Conservation (phyloP, 2,888 invertebrate species). For the Crepidodera aurea region DNA sequence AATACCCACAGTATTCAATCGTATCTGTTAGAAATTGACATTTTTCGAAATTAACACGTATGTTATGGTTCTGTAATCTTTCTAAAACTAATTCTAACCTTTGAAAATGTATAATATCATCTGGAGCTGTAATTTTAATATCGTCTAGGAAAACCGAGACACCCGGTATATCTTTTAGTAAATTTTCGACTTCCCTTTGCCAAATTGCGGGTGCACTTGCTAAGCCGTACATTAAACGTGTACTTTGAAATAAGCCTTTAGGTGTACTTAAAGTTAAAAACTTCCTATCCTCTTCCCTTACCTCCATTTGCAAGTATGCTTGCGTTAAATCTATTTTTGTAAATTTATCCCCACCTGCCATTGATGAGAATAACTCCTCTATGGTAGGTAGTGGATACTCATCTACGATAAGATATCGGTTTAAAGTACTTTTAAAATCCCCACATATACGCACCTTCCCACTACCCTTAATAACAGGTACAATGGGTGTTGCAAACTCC, state of each 20-base stretch:
- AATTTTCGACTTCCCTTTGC: slow-evolving; percentile 46
- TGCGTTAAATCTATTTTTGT: slow-evolving; percentile 47
- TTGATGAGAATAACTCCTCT: slow-evolving; percentile 34
- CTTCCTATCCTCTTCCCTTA: slow-evolving; percentile 49
- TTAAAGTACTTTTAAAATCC: slow-evolving; percentile 32
- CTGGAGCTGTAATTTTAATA: slow-evolving; percentile 47
- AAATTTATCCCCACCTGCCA: slow-evolving; percentile 44
- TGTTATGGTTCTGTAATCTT: slow-evolving; percentile 43
- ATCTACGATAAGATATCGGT: slow-evolving; percentile 24
- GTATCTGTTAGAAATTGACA: no score
- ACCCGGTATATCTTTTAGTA: slow-evolving; percentile 44
- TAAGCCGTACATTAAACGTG: slow-evolving; percentile 51
- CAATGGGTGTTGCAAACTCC: slow-evolving; percentile 38
- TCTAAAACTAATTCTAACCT: slow-evolving; percentile 28
- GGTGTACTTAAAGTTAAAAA: slow-evolving; percentile 53
- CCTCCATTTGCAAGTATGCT: slow-evolving; percentile 55
- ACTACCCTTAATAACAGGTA: slow-evolving; percentile 27
- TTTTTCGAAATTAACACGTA: slow-evolving; percentile 48
- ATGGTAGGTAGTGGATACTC: slow-evolving; percentile 33
- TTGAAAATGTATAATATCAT: slow-evolving; percentile 39
- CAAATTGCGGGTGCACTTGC: slow-evolving; percentile 39
- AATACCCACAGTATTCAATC: slow-evolving; percentile 50
- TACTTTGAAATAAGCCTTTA: slow-evolving; percentile 51
- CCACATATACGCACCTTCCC: slow-evolving; percentile 29
- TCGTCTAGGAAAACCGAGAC: slow-evolving; percentile 52